Base-by-base conservation (phyloP, 2,797 vertebrate genomes). In the Parotocinclus haroldoi region DNA sequence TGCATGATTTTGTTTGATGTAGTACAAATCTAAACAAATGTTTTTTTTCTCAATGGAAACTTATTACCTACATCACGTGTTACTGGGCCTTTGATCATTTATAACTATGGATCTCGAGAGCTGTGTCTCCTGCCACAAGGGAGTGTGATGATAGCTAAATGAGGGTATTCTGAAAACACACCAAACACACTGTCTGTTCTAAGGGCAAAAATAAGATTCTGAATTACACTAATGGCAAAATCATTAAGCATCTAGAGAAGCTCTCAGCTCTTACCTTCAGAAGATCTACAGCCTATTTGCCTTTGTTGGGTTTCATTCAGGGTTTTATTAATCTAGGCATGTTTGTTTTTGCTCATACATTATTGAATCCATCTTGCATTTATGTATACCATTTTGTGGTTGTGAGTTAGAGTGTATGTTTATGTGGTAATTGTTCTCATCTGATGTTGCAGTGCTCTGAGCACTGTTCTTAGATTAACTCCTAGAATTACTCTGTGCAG, bases 141-240 rank as follows among this genome's bases (percentile, higher is more conserved):
- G 9, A 56, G 40, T 48, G 36, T 39, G 53, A 48, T 39, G n/a
- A 51, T 37, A 70, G 39, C 18, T 38, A 44, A 45, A 16, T 57
- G 5, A 55, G 19, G 5, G 10, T 51, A 9, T 37, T 55, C 63
- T 42, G 46, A 66, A 69, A 72, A 45, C 61, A 57, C 42, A 56
- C 0, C 11, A 52, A 7, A 12, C 57, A 56, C 57, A 49, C 14
- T 37, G 36, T 51, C 37, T 66, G 66, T 48, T 69, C 37, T 9
- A 40, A 51, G 5, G 54, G 53, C 53, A 62, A 66, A 68, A 66
- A 75, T 56, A 55, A 67, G 66, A 75, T n/a, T 6, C 18, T 50
- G 7, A 55, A 72, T 63, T 60, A 72, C 73, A 27, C 62, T 75
- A 75, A 78, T 78, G 58, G 63, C 58, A 75, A 78, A 69, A 75